These are phyloP conservation scores for Uria aalge DNA, from an alignment of 2,113 vertebrate genomes.

Conservation along the genomic window DNA sequence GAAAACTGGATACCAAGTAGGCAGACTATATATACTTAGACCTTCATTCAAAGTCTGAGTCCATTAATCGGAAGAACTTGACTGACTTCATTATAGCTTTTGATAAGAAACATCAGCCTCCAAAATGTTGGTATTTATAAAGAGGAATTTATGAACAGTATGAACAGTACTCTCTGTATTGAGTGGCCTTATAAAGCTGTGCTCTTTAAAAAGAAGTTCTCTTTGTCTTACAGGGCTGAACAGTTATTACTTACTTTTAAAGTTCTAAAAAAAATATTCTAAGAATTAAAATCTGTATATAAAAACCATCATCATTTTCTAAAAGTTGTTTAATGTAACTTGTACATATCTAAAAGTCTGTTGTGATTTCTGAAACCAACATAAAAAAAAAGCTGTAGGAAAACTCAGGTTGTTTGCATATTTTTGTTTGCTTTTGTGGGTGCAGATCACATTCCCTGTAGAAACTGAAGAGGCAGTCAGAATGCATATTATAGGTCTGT, in stretches of 20 bases:
- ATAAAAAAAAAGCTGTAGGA: background rate
- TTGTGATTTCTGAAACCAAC: background rate
- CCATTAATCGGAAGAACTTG: background rate
- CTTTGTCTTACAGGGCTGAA: background rate
- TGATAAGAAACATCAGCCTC: background rate
- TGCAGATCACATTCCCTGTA: background rate
- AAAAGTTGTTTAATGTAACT: background rate
- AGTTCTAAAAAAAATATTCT: background rate
- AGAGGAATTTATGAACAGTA: background rate
- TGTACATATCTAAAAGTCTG: background rate
- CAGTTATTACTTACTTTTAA: background rate
- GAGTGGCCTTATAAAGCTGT: background rate
- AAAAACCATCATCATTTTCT: background rate
- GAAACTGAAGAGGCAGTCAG: background rate
- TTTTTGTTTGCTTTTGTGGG: background rate
- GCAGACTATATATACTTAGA: background rate
- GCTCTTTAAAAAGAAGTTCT: background rate
- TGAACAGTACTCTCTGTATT: background rate
- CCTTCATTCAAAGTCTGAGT: background rate
- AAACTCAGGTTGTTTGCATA: background rate
- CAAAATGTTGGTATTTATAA: background rate
- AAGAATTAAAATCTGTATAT: background rate
- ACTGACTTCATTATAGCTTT: background rate
- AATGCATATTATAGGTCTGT: background rate
- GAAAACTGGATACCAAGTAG: background rate